phyloP scores from a whole-genome alignment of 2,797 vertebrate genomes.

The Ambastaia sidthimunki region DNA sequence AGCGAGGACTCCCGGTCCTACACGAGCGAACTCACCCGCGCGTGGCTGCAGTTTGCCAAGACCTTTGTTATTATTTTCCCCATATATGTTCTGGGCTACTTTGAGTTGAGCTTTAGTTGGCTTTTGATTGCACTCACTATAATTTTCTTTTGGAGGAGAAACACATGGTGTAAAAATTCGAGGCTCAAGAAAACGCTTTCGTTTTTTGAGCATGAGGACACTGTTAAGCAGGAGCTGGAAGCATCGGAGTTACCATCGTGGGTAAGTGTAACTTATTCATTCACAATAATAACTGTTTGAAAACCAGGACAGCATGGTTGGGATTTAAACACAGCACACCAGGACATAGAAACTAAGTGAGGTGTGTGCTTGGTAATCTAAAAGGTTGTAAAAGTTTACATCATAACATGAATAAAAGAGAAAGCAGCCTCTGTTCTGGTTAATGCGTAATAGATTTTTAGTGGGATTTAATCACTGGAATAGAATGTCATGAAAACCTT shows the following conservation, averaged over 20 bases:
- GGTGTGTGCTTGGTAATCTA: neutral
- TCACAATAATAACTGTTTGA: neutral
- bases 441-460: neutral
- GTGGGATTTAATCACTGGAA: neutral
- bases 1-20: constrained; percentile 69
- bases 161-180: constrained; percentile 79
- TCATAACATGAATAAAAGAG: neutral
- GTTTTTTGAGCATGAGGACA: constrained; percentile 88
- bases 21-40: constrained; percentile 75
- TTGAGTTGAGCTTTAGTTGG: constrained; percentile 96
- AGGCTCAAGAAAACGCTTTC: constrained; percentile 84
- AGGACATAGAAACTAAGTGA: neutral
- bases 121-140: constrained; percentile 87
- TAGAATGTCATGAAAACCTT: neutral
- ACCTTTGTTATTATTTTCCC: constrained; percentile 93
- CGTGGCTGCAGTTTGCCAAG: constrained; percentile 87
- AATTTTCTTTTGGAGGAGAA: constrained; percentile 88
- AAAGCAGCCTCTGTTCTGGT: neutral
- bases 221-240: constrained; percentile 78
- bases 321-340: neutral
- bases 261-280: constrained; percentile 75
- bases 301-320: neutral
- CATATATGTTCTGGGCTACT: constrained; percentile 92
- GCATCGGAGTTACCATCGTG: constrained; percentile 90
- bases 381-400: neutral